A percentile compares a stretch with the other conserved stretches of the same genome.
phyloP scores from a whole-genome alignment of 30 jellyfish, hydroid and myxozoan genomes.

The Aurelia aurita complex sp. Pacific region DNA sequence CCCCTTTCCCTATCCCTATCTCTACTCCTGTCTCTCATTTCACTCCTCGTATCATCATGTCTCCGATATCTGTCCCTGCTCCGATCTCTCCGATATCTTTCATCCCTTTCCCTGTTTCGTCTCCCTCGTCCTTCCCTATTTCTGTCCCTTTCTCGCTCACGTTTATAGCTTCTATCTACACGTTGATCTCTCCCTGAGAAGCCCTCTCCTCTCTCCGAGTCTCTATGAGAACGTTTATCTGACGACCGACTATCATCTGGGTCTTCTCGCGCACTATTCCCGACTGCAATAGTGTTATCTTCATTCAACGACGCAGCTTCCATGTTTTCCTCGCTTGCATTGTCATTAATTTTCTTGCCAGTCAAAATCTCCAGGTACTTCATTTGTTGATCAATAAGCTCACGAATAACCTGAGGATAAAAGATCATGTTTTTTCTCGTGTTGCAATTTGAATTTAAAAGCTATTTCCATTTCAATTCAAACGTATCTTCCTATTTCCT shows the following conservation, averaged over 20 bases:
- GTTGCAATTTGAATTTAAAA: no score
- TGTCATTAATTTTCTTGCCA: constrained; percentile 4
- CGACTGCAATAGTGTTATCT: no score
- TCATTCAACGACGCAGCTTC: neutral
- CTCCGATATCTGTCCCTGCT: constrained; percentile 1
- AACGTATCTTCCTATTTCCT: no score
- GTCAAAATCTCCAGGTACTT: constrained; percentile 62
- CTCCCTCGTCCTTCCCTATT: constrained; percentile 10
- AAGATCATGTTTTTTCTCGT: neutral
- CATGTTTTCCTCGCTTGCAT: constrained; percentile 18
- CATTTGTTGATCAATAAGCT: constrained; percentile 92
- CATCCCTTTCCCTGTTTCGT: constrained; percentile 5
- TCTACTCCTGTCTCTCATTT: constrained; percentile 4
- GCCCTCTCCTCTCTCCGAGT: neutral
- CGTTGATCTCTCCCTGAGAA: neutral
- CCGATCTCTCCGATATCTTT: constrained; percentile 3
- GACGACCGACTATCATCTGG: constrained; percentile 2
- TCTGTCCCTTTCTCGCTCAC: constrained; percentile 22
- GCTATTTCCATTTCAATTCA: no score
- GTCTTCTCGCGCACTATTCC: neutral
- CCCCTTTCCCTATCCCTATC: constrained; percentile 8
- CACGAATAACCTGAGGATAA: constrained; percentile 71
- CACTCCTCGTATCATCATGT: constrained; percentile 3
- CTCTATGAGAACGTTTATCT: neutral
- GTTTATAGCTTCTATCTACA: neutral